These are phyloP conservation scores for Eupsilia transversa DNA, from an alignment of 2,888 invertebrate species.

Conservation along the genomic window DNA sequence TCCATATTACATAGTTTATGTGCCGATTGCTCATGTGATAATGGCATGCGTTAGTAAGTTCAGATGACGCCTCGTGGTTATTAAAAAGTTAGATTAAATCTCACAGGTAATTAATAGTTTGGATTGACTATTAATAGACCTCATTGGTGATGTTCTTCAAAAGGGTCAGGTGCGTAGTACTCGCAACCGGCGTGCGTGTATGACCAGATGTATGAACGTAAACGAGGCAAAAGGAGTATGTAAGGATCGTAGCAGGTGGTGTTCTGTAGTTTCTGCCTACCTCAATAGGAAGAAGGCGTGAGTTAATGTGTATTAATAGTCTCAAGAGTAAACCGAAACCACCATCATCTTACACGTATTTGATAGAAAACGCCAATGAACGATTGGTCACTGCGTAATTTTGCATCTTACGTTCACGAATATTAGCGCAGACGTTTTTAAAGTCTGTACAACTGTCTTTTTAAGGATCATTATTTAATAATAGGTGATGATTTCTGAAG, in stretches of 20 bases:
- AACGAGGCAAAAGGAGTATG: not conserved
- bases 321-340: not conserved
- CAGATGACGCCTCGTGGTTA: not conserved
- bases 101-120: not conserved
- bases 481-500: not conserved
- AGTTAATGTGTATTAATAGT: not conserved
- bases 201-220: not conserved
- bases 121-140: not conserved
- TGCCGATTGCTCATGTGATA: not conserved
- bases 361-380: not conserved
- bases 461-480: not conserved
- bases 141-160: not conserved
- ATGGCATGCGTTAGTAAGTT: not conserved
- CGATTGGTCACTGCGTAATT: not conserved
- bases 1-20: not conserved
- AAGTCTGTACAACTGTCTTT: not conserved
- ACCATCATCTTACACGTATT: not conserved
- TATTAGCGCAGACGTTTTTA: not conserved
- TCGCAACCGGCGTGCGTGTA: not conserved
- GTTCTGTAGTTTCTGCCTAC: not conserved
- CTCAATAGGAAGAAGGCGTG: not conserved
- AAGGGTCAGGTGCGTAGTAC: not conserved
- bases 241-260: not conserved
- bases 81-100: slow-evolving; percentile 15
- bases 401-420: not conserved